A percentile compares a stretch with the other conserved stretches of the same genome.
Evolutionary conservation across 2,888 invertebrate species (phyloP).

Genomic region (Notodonta dromedarius): DNA sequence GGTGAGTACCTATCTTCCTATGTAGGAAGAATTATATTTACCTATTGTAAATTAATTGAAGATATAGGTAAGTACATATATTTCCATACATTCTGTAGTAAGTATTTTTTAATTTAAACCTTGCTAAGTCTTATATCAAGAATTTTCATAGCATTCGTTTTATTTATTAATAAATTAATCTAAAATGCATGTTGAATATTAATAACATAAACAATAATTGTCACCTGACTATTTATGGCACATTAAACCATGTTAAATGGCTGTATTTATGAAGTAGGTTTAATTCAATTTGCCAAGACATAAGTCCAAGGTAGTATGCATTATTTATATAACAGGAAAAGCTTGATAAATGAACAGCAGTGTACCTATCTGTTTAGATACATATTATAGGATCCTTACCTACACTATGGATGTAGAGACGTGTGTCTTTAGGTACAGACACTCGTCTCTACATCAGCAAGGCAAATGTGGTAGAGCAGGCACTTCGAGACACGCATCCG

Average conservation of each 20-base stretch:
- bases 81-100: no score
- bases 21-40: no score
- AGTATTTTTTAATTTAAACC: no score
- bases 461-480: constrained; percentile 32
- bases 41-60: no score
- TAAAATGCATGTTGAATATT: constrained; percentile 11
- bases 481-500: constrained; percentile 30
- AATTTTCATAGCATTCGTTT: no score
- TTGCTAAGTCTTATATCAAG: constrained; percentile 4
- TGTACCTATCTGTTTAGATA: background rate
- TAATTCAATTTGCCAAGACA: background rate
- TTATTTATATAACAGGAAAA: background rate
- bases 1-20: no score
- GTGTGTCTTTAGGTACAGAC: constrained; percentile 4
- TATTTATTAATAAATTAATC: no score
- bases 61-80: no score
- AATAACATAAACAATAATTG: background rate
- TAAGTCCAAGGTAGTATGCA: background rate
- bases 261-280: background rate
- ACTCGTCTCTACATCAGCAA: constrained; percentile 33
- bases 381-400: background rate
- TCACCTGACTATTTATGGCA: background rate
- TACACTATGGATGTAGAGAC: no score
- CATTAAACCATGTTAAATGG: background rate
- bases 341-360: background rate